phyloP scores from a whole-genome alignment of 2,113 vertebrate species.

The Conger conger region DNA sequence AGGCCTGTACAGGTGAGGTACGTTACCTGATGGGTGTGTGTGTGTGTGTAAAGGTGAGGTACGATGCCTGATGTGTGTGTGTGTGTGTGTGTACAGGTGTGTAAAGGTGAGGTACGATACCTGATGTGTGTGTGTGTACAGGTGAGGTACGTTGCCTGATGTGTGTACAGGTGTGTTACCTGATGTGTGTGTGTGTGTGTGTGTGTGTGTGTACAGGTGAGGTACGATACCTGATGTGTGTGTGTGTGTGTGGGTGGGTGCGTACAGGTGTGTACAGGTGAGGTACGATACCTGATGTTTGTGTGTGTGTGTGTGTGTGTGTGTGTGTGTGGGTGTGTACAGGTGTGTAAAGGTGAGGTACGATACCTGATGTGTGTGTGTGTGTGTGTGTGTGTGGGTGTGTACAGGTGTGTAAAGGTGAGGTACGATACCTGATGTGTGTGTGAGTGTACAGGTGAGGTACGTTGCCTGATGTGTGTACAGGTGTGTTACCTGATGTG shows the following conservation, averaged over 20 bases:
- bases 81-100: not conserved
- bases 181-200: too few species aligned
- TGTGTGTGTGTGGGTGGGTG: not conserved
- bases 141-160: too few species aligned
- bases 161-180: too few species aligned
- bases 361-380: slow-evolving; percentile 83
- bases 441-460: slow-evolving; percentile 56
- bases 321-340: too few species aligned
- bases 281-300: not conserved
- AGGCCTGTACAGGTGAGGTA: not conserved
- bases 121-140: slow-evolving; percentile 80
- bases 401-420: not conserved
- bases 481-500: slow-evolving; percentile 10
- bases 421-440: slow-evolving; percentile 82
- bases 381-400: slow-evolving; percentile 2
- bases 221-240: slow-evolving; percentile 81
- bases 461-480: slow-evolving; percentile 48
- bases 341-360: not conserved
- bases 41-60: slow-evolving; percentile 44
- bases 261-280: not conserved
- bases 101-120: slow-evolving; percentile 53
- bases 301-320: slow-evolving; percentile 49
- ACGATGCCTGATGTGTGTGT: slow-evolving; percentile 1
- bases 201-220: not conserved
- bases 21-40: slow-evolving; percentile 91